Conservation (phyloP, 1,140 invertebrate species). For the Procambarus virginalis region DNA sequence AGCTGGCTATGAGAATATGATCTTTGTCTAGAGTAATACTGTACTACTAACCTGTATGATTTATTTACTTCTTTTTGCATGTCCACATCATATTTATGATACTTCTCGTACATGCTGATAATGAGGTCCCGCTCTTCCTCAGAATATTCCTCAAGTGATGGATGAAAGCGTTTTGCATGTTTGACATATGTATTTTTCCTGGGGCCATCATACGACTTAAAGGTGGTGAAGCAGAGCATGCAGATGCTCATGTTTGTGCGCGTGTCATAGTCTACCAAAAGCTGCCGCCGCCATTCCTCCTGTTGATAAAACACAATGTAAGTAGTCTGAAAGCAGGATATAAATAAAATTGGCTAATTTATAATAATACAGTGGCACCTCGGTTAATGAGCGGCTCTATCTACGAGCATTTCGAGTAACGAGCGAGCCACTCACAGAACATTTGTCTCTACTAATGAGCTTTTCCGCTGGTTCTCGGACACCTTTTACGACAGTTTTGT, state of each 20-base stretch:
- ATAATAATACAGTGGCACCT: too few relatives aligned
- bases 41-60: slow-evolving; percentile 64
- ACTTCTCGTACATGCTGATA: slow-evolving; percentile 69
- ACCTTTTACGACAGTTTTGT: too few relatives aligned
- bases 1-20: too few relatives aligned
- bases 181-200: slow-evolving; percentile 70
- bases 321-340: too few relatives aligned
- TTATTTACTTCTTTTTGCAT: slow-evolving; percentile 70
- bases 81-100: slow-evolving; percentile 69
- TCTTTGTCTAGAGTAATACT: background rate
- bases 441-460: too few relatives aligned
- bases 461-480: too few relatives aligned
- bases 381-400: too few relatives aligned
- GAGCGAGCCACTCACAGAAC: too few relatives aligned
- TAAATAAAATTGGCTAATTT: too few relatives aligned
- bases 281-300: slow-evolving; percentile 69
- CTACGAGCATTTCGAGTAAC: too few relatives aligned
- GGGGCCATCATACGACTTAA: slow-evolving; percentile 69
- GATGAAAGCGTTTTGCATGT: slow-evolving; percentile 69
- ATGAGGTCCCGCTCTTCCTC: slow-evolving; percentile 69
- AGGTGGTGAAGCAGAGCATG: slow-evolving; percentile 70
- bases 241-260: slow-evolving; percentile 70
- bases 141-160: slow-evolving; percentile 67
- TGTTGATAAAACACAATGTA: background rate
- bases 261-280: slow-evolving; percentile 68